Evolutionary conservation across 2,113 vertebrate species (phyloP), one percentile per base, ranked within the genome.

Genomic region (Limanda limanda): DNA sequence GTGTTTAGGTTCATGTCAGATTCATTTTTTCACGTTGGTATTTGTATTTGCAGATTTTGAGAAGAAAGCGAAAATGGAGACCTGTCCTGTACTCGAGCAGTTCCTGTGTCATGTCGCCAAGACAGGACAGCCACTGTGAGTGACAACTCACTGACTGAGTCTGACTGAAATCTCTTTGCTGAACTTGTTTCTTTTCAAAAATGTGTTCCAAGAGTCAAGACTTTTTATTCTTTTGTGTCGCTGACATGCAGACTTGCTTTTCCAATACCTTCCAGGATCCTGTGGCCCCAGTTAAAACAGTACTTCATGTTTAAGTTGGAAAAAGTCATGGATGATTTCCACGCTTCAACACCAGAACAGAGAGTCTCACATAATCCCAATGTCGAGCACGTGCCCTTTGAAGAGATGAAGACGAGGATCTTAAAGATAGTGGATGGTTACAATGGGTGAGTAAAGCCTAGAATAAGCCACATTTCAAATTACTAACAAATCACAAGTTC

Each of bases 271-370:
- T 91, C 23, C 81, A 99, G 98, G 94, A 95, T 99, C 88, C 96
- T 96, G 21, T 99, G 98, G 98, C 95, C 96, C 73, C 97, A 97
- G 81, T 98, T 99, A 88, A 99, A 99, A 95, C 93, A 95, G 62
- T 99, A 98, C 94, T 98, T 99, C 91, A 95, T 97, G 93, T 98
- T 97, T 90, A 99, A 97, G 91, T 94, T 98, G 94, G 98, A 99
- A 91, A 96, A 96, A 89, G 96, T 98, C 74, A 98, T 99, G 96
- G 97, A 98, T 92, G 97, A 98, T 86, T 99, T 99, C 86, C 95
- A 95, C 85, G 94, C 95, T 51, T 96, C 96, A 58, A 94, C 95
- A 61, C 96, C 97, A 85, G 97, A 99, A 79, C 96, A 96, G 83
- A 94, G 97, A 91, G 95, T 92, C 17, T 92, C 93, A 21, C 94